Percentiles rank a stretch among this genome's conserved stretches.
phyloP scores from a whole-genome alignment of 1,140 invertebrate species.

The Ostrea denselamellosa region DNA sequence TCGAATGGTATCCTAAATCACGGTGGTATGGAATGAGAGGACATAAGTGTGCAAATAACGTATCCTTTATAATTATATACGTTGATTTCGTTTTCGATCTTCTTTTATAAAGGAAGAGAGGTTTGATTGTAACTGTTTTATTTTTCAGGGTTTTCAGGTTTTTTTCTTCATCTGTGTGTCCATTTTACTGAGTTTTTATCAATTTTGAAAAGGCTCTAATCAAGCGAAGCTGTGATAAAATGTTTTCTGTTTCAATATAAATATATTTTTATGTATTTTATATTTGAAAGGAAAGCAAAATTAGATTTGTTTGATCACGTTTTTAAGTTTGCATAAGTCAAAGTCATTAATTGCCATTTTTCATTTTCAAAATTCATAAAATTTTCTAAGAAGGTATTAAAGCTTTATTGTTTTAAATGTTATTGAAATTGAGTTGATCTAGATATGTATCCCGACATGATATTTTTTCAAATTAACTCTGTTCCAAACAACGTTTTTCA shows the following conservation, averaged over 20 bases:
- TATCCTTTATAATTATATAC: neutral
- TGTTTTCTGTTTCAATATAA: conserved; percentile 38
- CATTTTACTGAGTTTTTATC: conserved; percentile 25
- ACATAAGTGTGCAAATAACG: neutral
- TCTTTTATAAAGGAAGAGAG: neutral
- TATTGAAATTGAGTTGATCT: neutral
- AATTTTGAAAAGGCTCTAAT: conserved; percentile 36
- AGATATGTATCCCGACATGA: neutral
- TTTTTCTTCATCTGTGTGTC: neutral
- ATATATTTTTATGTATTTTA: conserved; percentile 35
- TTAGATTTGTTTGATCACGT: conserved; percentile 19
- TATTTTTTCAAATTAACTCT: neutral
- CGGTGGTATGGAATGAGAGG: neutral
- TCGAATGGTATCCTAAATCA: neutral
- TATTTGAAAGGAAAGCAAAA: conserved; percentile 25
- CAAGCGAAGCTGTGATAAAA: conserved; percentile 36
- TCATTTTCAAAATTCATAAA: conserved; percentile 24
- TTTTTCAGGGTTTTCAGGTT: conserved; percentile 4
- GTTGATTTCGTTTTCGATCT: neutral
- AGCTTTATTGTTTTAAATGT: neutral
- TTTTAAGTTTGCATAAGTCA: conserved; percentile 26
- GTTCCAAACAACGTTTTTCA: neutral
- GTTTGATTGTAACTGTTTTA: neutral
- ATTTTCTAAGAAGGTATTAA: conserved; percentile 12
- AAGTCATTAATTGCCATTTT: neutral